Conservation (phyloP, 2,797 vertebrate species). For the Ceryle rudis region DNA sequence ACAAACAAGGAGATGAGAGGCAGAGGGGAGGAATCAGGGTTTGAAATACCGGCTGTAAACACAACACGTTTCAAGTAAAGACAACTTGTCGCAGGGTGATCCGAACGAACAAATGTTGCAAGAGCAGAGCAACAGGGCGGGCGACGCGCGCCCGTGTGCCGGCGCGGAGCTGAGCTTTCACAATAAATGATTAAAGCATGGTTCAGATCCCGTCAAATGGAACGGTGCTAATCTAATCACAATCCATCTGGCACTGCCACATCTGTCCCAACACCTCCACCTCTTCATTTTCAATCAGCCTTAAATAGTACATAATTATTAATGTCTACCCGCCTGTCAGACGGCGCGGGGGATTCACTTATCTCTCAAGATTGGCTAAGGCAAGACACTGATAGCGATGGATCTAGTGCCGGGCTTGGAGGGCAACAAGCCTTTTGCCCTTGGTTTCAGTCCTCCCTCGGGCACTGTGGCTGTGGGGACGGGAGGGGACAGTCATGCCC, state of each 20-base stretch:
- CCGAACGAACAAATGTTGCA: background rate
- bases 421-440: background rate
- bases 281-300: conserved; percentile 78
- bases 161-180: conserved; percentile 50
- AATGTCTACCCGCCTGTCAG: conserved; percentile 75
- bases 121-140: conserved; percentile 21
- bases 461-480: fast-evolving
- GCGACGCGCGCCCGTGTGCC: background rate
- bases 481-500: background rate
- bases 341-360: conserved; percentile 56
- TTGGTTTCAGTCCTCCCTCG: background rate
- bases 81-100: background rate
- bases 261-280: conserved; percentile 79
- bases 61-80: background rate
- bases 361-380: conserved; percentile 38
- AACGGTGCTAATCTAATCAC: conserved; percentile 78
- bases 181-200: conserved; percentile 76
- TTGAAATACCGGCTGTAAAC: conserved; percentile 5
- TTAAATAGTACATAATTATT: conserved; percentile 78
- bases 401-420: background rate
- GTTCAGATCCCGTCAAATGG: conserved; percentile 75
- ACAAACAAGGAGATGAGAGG: conserved; percentile 62
- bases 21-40: conserved; percentile 9
- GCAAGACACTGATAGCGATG: background rate
- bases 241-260: conserved; percentile 79